Percentiles rank a stretch among this genome's conserved stretches.
Conservation (phyloP, 1,140 invertebrate species). For the Pteromalus puparum region DNA sequence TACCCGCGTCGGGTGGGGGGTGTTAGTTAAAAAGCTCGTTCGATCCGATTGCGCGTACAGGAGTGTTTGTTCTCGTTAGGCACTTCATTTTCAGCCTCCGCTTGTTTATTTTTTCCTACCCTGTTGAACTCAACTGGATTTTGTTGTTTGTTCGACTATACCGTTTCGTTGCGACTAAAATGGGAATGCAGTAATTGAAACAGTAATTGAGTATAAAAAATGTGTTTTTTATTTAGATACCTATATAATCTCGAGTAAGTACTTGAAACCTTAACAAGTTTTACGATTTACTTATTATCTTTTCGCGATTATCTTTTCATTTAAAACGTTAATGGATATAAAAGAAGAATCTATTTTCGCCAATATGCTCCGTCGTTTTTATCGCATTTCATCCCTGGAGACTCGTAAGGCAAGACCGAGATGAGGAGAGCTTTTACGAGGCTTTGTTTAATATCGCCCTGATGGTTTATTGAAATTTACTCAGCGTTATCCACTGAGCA, state of each 20-base stretch:
- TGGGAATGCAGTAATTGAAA: too few species aligned
- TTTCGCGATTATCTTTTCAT: too few species aligned
- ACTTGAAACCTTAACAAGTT: too few species aligned
- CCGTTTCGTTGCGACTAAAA: too few species aligned
- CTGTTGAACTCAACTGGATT: too few species aligned
- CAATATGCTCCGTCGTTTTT: not conserved
- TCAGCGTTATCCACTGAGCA: not conserved
- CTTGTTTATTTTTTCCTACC: not conserved
- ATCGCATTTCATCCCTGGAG: not conserved
- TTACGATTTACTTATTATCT: too few species aligned
- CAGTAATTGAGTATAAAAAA: too few species aligned
- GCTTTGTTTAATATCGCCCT: conserved; percentile 18
- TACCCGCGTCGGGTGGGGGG: not conserved
- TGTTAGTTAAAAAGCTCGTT: not conserved
- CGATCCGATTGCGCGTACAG: not conserved
- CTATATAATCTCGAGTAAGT: too few species aligned
- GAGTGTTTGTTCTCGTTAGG: not conserved
- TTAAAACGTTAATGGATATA: too few species aligned
- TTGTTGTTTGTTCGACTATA: too few species aligned
- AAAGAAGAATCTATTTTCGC: too few species aligned
- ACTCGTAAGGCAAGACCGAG: not conserved
- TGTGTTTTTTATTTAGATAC: too few species aligned
- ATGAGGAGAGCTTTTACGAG: conserved; percentile 5
- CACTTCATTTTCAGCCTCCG: not conserved
- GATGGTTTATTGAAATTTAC: conserved; percentile 26